Conservation (phyloP, 2,113 vertebrate species). For the Okapia johnstoni region DNA sequence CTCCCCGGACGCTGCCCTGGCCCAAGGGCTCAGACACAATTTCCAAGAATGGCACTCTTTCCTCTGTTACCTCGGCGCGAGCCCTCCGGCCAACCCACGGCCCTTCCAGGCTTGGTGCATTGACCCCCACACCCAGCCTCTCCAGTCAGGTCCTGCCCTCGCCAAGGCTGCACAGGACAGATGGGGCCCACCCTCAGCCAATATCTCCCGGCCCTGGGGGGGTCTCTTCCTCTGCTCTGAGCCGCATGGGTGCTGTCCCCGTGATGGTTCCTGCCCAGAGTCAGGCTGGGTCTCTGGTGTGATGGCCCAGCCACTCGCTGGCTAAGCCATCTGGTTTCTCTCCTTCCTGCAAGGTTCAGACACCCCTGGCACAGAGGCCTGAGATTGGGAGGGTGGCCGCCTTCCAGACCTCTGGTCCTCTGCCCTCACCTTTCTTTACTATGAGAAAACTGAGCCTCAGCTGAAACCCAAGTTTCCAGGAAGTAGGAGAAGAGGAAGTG, state of each 20-base stretch:
- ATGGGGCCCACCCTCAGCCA: constrained; percentile 79
- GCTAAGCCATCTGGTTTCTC: not conserved
- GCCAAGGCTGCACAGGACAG: constrained; percentile 70
- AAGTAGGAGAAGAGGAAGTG: not conserved
- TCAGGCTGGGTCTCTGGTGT: constrained; percentile 92
- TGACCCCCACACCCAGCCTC: constrained; percentile 69
- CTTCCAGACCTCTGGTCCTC: not conserved
- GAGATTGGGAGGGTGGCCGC: not conserved
- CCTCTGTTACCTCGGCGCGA: constrained; percentile 86
- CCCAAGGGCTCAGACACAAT: constrained; percentile 88
- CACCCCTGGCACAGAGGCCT: not conserved
- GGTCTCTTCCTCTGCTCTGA: constrained; percentile 81
- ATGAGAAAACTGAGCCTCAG: not conserved
- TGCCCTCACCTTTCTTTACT: not conserved
- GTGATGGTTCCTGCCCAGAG: constrained; percentile 92
- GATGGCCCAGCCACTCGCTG: not conserved
- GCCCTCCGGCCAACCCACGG: constrained; percentile 64
- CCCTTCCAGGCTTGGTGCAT: constrained; percentile 27
- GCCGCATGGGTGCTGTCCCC: constrained; percentile 89
- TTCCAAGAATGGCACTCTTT: constrained; percentile 92
- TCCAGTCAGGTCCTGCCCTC: constrained; percentile 77
- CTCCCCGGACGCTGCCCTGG: constrained; percentile 90
- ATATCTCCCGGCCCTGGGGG: constrained; percentile 34
- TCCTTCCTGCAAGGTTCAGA: not conserved
- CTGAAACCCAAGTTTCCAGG: not conserved